Conservation (phyloP, 2,888 invertebrate genomes). For the Celastrina argiolus region DNA sequence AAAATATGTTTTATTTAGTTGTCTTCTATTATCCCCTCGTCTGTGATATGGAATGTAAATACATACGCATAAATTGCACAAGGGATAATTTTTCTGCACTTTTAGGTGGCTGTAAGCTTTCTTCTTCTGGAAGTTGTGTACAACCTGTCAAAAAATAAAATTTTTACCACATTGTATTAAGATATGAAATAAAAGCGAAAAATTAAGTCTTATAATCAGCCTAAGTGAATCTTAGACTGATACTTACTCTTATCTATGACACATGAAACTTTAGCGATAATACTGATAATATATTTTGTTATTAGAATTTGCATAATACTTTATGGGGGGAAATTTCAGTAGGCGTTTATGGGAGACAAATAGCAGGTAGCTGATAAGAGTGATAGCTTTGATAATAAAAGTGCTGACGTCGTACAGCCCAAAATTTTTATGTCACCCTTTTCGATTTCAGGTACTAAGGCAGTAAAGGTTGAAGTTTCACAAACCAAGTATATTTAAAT, state of each 20-base stretch:
- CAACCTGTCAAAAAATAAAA: background rate
- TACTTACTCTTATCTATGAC: too few species aligned
- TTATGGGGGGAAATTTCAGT: background rate
- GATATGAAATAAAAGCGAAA: background rate
- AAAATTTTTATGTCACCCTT: too few species aligned
- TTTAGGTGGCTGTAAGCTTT: background rate
- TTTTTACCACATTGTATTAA: background rate
- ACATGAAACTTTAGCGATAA: background rate
- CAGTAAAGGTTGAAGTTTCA: background rate
- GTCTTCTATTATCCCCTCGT: too few species aligned
- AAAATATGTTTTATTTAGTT: conserved; percentile 21
- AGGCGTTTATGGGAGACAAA: background rate
- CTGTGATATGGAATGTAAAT: background rate
- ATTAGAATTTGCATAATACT: background rate
- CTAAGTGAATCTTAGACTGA: background rate
- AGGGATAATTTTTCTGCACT: background rate
- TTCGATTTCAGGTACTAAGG: too few species aligned
- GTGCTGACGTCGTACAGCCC: background rate
- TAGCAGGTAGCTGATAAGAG: background rate
- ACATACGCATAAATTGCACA: background rate
- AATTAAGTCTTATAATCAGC: background rate
- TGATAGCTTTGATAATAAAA: background rate
- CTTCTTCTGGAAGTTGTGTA: background rate
- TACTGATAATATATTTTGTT: background rate
- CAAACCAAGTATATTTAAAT: background rate